phyloP scores from a whole-genome alignment of 92 coral and sea anemone genomes.

The Umimayanthus kanabou region DNA sequence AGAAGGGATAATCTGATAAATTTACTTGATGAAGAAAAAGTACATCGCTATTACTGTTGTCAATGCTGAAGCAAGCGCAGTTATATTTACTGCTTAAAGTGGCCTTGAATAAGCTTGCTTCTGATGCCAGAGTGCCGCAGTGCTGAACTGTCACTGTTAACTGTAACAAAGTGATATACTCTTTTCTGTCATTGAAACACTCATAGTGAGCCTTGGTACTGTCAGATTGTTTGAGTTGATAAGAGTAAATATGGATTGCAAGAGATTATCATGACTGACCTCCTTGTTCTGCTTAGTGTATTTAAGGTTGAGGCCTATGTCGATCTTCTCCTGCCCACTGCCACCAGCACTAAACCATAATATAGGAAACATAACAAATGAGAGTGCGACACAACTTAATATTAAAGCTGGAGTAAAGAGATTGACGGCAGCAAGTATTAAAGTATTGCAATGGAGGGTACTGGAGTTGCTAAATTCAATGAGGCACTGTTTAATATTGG shows the following conservation, averaged over 20 bases:
- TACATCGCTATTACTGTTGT: no score
- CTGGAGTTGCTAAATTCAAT: no score
- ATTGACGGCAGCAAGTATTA: not conserved
- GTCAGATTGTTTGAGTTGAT: no score
- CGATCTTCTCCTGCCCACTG: constrained; percentile 66
- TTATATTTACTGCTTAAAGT: no score
- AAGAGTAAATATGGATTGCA: not conserved
- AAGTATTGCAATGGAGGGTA: no score
- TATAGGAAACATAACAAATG: not conserved
- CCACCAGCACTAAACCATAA: constrained; percentile 54
- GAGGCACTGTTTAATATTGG: no score
- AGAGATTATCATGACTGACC: constrained; percentile 44
- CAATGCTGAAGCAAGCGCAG: no score
- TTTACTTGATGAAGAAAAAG: no score
- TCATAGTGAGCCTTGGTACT: no score
- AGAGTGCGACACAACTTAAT: not conserved
- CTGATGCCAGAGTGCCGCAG: not conserved
- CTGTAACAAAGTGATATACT: no score
- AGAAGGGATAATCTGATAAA: no score
- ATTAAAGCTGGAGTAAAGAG: not conserved
- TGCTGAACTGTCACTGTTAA: not conserved
- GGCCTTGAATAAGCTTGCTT: no score
- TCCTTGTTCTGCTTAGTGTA: constrained; percentile 92
- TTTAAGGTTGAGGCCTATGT: constrained; percentile 91
- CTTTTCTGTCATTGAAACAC: not conserved